Conservation (phyloP, 2,113 vertebrate genomes). For the Saccopteryx leptura region DNA sequence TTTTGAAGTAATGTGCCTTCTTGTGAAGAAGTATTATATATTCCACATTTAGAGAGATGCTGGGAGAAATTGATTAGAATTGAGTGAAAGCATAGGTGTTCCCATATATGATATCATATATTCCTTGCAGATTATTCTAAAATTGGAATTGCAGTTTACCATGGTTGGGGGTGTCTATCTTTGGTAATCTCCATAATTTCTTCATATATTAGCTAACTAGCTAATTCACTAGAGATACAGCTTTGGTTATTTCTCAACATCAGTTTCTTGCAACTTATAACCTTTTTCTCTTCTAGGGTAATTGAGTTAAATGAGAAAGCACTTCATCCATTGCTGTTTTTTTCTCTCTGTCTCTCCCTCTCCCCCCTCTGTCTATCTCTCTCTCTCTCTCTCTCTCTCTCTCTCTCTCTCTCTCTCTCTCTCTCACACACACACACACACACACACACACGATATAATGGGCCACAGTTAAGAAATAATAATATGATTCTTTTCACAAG, state of each 20-base stretch:
- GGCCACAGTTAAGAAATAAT: not conserved
- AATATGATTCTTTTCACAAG: not conserved
- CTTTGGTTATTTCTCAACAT: not conserved
- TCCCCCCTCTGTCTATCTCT: not conserved
- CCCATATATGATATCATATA: not conserved
- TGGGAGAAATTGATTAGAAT: not conserved
- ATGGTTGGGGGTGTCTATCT: not conserved
- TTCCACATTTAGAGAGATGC: not conserved
- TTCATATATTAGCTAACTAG: not conserved
- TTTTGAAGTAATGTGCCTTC: constrained; percentile 35
- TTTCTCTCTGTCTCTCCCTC: not conserved
- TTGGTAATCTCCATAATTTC: constrained; percentile 6
- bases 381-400: not conserved
- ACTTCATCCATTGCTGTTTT: not conserved
- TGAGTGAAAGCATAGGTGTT: not conserved
- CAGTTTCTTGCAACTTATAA: not conserved
- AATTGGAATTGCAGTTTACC: not conserved
- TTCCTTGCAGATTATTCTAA: not conserved
- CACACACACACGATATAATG: not conserved
- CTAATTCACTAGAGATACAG: not conserved
- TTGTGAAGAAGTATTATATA: not conserved
- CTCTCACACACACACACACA: not conserved
- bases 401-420: not conserved
- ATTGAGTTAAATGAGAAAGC: constrained; percentile 52
- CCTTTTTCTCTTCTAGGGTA: constrained; percentile 35